phyloP scores from a whole-genome alignment of 2,888 invertebrate genomes.

The Eupithecia pulchellata region DNA sequence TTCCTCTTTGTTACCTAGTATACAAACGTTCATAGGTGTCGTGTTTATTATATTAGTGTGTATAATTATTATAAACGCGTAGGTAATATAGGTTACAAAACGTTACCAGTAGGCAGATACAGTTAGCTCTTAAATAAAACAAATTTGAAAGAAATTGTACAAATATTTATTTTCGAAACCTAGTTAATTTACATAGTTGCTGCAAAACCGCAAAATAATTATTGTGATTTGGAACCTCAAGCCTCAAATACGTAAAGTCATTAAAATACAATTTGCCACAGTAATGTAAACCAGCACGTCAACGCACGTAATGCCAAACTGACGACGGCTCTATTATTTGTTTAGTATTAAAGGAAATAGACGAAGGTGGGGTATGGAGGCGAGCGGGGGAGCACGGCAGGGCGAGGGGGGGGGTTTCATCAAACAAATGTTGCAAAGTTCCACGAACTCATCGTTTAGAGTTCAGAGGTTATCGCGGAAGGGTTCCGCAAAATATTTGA shows the following conservation, averaged over 20 bases:
- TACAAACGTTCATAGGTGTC: no score
- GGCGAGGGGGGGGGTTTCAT: slow-evolving; percentile 4
- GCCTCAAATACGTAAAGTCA: slow-evolving; percentile 10
- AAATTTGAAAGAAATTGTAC: neutral
- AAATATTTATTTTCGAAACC: neutral
- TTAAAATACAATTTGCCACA: slow-evolving; percentile 13
- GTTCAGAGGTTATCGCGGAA: slow-evolving; percentile 32
- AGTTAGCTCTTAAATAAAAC: neutral
- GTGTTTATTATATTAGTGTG: no score
- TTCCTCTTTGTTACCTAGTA: no score
- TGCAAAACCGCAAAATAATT: neutral
- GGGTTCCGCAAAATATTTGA: slow-evolving; percentile 24
- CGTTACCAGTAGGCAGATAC: no score
- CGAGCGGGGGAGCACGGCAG: neutral
- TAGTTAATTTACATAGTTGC: neutral
- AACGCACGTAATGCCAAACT: slow-evolving; percentile 5
- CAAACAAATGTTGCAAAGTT: slow-evolving; percentile 31
- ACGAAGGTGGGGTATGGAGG: no score
- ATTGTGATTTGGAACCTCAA: slow-evolving; percentile 2
- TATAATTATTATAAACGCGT: no score
- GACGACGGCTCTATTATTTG: slow-evolving; percentile 30
- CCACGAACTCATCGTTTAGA: slow-evolving; percentile 31
- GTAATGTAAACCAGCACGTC: slow-evolving; percentile 1
- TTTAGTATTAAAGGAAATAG: slow-evolving; percentile 11
- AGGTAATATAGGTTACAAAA: neutral